Evolutionary conservation across 2,113 vertebrate genomes (phyloP), one percentile per base, ranked within the genome.

Genomic region (Psilopsiagon aurifrons): DNA sequence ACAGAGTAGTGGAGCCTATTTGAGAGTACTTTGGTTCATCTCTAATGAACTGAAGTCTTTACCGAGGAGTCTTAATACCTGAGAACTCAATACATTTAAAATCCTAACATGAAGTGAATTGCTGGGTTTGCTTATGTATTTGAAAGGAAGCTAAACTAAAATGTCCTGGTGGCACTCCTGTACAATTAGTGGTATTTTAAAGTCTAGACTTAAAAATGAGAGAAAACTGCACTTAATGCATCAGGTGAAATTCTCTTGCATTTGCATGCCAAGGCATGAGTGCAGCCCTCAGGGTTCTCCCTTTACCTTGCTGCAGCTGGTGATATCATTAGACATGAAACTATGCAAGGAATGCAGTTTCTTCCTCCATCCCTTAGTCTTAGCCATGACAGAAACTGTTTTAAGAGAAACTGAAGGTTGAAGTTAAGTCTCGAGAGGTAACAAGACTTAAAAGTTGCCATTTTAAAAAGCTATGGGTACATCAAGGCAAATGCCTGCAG

Each of bases 311-410:
- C 60, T 90, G 62, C 1, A 4, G 28, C 46, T 83, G 51, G 54
- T 75, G 64, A 60, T 86, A 55, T 37, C 39, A 83, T 92, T 90
- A 78, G 92, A 75, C 55, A 17, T 60, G n/a, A 31, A 93, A 75
- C 46, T 88, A 96, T 93, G 55, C 17, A 62, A 93, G 69, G 94
- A 96, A 96, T 94, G 79, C 11, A 31, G 27, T 11, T 94, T 91
- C 59, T 66, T 74, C 46, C 49, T 79, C 37, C 23, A 23, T 77
- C 62, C 35, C 29, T 73, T 68, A 75, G 28, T 62, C 43, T 83
- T 35, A 43, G 17, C 52, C 31, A 29, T 64, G 43, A 37, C 43
- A 85, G 27, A 60, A 85, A 27, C 39, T 66, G 14, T 85, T 92
- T 60, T 37, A 24, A 77, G 39, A 69, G 66, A 74, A 78, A 41